Evolutionary conservation across 2,888 invertebrate genomes (phyloP).

Genomic region (Coelopa pilipes): DNA sequence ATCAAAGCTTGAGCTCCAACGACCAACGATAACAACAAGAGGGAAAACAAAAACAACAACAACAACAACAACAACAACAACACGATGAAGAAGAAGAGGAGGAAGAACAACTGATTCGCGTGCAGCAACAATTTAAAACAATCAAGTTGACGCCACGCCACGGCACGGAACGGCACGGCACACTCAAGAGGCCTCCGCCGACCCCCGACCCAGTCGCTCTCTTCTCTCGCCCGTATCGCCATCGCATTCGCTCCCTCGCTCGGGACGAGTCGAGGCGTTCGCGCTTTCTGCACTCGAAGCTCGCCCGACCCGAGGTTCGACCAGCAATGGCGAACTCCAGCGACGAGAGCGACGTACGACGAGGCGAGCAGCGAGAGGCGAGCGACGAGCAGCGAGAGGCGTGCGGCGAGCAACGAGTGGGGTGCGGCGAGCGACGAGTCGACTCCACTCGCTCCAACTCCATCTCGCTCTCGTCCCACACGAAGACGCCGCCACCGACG

Average conservation of each 20-base stretch:
- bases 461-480: slow-evolving; percentile 3
- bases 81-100: slow-evolving; percentile 32
- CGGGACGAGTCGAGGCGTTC: background rate
- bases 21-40: background rate
- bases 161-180: too few species aligned
- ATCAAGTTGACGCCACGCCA: slow-evolving; percentile 46
- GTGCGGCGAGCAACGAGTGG: too few species aligned
- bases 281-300: background rate
- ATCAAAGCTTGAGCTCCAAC: too few species aligned
- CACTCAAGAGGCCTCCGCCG: slow-evolving; percentile 20
- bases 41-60: too few species aligned
- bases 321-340: background rate
- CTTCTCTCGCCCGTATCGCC: background rate
- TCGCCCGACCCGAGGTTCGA: background rate
- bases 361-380: too few species aligned
- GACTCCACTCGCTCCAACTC: too few species aligned
- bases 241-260: background rate
- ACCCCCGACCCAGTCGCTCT: background rate
- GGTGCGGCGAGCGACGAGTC: too few species aligned
- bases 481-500: slow-evolving; percentile 8
- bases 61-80: background rate
- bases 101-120: slow-evolving; percentile 55
- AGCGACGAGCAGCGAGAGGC: too few species aligned
- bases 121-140: slow-evolving; percentile 62
- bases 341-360: background rate